Percentiles rank a stretch among this genome's conserved stretches.
These are phyloP conservation scores for Ceyx erithaca DNA, from an alignment of 2,797 vertebrate species.

Conservation along the genomic window DNA sequence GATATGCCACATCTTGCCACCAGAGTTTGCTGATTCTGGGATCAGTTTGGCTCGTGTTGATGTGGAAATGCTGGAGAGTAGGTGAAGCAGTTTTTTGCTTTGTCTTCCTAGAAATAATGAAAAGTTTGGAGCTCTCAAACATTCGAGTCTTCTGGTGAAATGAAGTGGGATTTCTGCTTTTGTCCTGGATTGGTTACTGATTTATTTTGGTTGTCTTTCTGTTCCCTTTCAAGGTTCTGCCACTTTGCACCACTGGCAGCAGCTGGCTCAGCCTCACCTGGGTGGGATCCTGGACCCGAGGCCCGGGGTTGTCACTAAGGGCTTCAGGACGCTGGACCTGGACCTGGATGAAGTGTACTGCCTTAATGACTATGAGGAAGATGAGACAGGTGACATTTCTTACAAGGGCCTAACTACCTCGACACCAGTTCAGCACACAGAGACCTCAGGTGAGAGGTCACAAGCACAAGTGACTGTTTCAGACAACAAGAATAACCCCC, in stretches of 20 bases:
- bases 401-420: slow-evolving; percentile 84
- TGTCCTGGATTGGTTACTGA: neutral
- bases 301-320: slow-evolving; percentile 97
- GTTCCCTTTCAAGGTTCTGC: slow-evolving; percentile 87
- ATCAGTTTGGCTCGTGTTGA: neutral
- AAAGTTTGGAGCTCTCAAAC: neutral
- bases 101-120: neutral
- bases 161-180: neutral
- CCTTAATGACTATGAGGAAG: slow-evolving; percentile 94
- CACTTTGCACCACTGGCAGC: slow-evolving; percentile 99
- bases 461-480: slow-evolving; percentile 84
- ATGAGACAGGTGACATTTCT: slow-evolving; percentile 90
- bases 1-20: neutral
- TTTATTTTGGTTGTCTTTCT: slow-evolving; percentile 30
- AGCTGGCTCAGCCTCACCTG: slow-evolving; percentile 95
- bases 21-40: neutral
- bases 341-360: slow-evolving; percentile 96
- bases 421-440: slow-evolving; percentile 86
- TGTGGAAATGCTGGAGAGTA: neutral
- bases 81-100: neutral
- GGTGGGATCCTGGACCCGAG: slow-evolving; percentile 93
- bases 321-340: slow-evolving; percentile 92
- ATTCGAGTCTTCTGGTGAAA: neutral
- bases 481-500: slow-evolving; percentile 75
- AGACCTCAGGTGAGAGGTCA: slow-evolving; percentile 90